Conservation (phyloP, 2,888 invertebrate genomes). For the Drosophila austrosaltans region DNA sequence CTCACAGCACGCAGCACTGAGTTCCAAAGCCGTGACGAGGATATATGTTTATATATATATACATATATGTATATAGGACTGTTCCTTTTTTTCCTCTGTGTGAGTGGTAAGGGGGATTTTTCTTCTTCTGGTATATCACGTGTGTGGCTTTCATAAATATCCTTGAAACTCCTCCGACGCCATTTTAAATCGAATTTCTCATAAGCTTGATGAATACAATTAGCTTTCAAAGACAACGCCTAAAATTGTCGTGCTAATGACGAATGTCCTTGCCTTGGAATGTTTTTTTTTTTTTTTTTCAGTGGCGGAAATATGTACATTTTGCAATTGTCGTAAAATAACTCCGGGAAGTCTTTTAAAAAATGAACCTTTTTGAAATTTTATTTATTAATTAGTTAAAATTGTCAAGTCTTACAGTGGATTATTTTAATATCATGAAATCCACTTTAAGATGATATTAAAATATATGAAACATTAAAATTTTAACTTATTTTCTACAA, state of each 20-base stretch:
- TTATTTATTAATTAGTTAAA: too few relatives aligned
- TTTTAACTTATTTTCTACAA: too few relatives aligned
- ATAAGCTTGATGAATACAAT: constrained; percentile 63
- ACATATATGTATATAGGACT: background rate
- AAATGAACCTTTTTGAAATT: too few relatives aligned
- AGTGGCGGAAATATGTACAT: background rate
- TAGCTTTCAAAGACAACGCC: constrained; percentile 73
- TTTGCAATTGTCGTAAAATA: background rate
- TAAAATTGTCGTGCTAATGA: constrained; percentile 69
- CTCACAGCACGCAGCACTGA: background rate
- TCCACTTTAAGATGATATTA: too few relatives aligned
- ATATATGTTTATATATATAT: background rate
- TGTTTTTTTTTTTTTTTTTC: background rate
- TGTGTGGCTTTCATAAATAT: constrained; percentile 73
- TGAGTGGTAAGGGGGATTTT: too few relatives aligned
- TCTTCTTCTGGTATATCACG: constrained; percentile 47
- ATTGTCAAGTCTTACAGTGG: too few relatives aligned
- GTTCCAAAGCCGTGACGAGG: constrained; percentile 35
- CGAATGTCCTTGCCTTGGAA: constrained; percentile 34
- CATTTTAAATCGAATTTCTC: constrained; percentile 74
- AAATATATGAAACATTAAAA: too few relatives aligned
- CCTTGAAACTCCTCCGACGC: constrained; percentile 48
- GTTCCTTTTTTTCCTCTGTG: constrained; percentile 1
- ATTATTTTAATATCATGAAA: too few relatives aligned
- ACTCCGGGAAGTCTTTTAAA: too few relatives aligned